Evolutionary conservation across 2,113 vertebrate genomes (phyloP), one percentile per base, ranked within the genome.

Genomic region (Xiphophorus maculatus): DNA sequence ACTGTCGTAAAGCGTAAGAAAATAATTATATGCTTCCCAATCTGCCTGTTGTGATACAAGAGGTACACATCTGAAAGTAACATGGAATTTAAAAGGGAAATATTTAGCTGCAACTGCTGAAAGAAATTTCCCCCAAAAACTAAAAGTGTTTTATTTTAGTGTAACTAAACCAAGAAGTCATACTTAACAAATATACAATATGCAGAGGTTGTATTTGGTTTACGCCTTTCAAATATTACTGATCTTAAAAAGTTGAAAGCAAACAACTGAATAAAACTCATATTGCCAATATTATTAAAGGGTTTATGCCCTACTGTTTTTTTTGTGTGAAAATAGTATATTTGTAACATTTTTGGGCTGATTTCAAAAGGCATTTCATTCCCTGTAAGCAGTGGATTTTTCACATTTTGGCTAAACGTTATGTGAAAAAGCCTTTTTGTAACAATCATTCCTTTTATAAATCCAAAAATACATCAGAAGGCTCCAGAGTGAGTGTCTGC

Each of bases 311-410:
- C 17, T 33, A 66, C 76, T 71, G 4, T 27, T 44, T n/a, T 51
- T 17, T 54, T 14, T 37, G 0, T 37, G 63, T 8, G 33, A 71
- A 64, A 79, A 89, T 84, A 83, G 37, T 63, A 65, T 42, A 83
- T 67, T 72, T 76, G 37, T 65, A 60, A 64, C 66, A 44, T 63
- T 61, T 68, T 81, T 84, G 79, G 75, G 88, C 83, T 83, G 63
- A 64, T 76, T 84, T 71, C 33, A 66, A 79, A 91, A 89, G 77
- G 82, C 84, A 89, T 86, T 83, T 69, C 58, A 66, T 73, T 86
- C 80, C 48, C 33, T 66, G 70, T 71, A 73, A 69, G 76, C 29
- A 66, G 79, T 42, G 48, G 4, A 17, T 81, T 69, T 68, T 17
- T 73, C 35, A 81, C 69, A 61, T 27, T 54, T 63, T 28, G 65